Base-by-base conservation (phyloP, 2,888 invertebrate genomes). In the Aleiodes testaceus region DNA sequence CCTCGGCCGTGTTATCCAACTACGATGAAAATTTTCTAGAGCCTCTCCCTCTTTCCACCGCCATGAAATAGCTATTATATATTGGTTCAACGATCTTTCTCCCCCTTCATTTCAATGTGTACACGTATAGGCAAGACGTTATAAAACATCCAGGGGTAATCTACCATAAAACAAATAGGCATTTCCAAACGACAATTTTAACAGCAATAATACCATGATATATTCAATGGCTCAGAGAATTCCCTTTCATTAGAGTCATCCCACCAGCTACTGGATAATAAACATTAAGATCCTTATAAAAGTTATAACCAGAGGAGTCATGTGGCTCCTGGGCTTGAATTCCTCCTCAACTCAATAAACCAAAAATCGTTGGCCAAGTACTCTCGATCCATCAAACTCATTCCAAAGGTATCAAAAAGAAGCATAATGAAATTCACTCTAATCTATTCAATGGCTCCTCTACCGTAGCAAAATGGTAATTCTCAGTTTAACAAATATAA, bases 391-490 rank as follows among this genome's bases (percentile, higher is more conserved):
- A 55, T 55, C 30, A 55, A 26, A 55, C 30, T 55, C 12, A 55
- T 30, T 55, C 14, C 30, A 1, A 14, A 6, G 55, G 30, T 55
- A 30, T 22, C 6, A 11, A 18, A 9, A 18, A 50, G 6, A 52
- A 20, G 22, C 11, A 20, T 20, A 20, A 7, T 11, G 20, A 20
- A 18, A 52, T 11, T 52, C 22, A 20, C n/a, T 75, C 76, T 75
- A 78, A 78, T 79, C 79, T 78, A 78, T 78, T 79, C 76, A 74
- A 78, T 74, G 74, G 78, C 63, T 36, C 77, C 77, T 75, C 74
- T 79, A 81, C 22, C 36, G 26, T 50, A 11, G 36, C 80, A 75
- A 80, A 81, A 79, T 79, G 76, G 75, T 82, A 80, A 80, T 81
- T 80, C 79, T 69, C 69, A 70, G 79, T 79, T 36, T 36, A 78